phyloP scores from a whole-genome alignment of 2,113 vertebrate genomes.

The Meriones unguiculatus region DNA sequence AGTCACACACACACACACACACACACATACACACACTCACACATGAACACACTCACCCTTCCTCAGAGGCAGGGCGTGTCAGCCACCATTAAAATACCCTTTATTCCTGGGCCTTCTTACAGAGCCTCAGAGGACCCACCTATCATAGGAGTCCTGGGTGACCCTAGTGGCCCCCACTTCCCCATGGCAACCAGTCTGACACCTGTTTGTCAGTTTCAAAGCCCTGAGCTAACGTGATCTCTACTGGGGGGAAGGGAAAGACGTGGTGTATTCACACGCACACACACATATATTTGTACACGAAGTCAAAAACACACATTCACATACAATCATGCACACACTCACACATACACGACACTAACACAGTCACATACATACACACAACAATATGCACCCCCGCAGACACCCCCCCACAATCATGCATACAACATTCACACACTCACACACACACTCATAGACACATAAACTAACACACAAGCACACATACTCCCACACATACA shows the following conservation, averaged over 20 bases:
- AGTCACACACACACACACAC: not conserved
- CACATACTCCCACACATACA: not conserved
- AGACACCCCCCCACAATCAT: too few species aligned
- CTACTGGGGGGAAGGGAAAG: not conserved
- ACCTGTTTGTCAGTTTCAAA: slow-evolving; percentile 16
- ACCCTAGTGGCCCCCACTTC: not conserved
- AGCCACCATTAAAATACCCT: not conserved
- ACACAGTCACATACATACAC: not conserved
- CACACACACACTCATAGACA: not conserved
- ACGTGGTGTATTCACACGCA: not conserved
- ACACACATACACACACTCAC: not conserved
- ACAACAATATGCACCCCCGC: not conserved
- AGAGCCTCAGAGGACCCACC: not conserved
- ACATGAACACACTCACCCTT: not conserved
- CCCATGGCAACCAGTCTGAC: slow-evolving; percentile 45
- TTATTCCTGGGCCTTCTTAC: not conserved
- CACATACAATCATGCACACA: not conserved
- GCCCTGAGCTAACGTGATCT: not conserved
- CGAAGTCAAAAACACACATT: not conserved
- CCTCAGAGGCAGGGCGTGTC: not conserved
- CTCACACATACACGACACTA: not conserved
- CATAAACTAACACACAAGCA: not conserved
- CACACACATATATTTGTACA: not conserved
- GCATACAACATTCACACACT: not conserved
- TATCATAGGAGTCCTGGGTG: slow-evolving; percentile 28